Percentiles rank a stretch among this genome's conserved stretches.
These are phyloP conservation scores for Lampris megalopsis DNA, from an alignment of 2,113 vertebrate genomes.

Conservation along the genomic window DNA sequence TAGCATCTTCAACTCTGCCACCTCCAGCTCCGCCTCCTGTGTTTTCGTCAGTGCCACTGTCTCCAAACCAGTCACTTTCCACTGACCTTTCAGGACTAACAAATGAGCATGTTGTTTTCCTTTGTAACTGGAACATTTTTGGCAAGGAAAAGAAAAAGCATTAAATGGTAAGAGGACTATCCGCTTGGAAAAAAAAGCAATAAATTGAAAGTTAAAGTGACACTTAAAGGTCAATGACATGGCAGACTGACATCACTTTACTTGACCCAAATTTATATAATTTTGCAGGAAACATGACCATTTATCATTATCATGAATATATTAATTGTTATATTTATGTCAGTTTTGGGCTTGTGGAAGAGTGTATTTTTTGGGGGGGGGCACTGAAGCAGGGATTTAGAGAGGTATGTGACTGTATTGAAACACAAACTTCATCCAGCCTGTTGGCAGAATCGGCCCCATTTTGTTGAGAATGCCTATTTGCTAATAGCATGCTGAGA, in stretches of 20 bases:
- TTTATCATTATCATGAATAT: too few relatives aligned
- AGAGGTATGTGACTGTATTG: constrained; percentile 32
- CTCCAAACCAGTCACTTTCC: too few relatives aligned
- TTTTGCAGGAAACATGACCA: background rate
- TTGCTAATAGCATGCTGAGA: constrained; percentile 68
- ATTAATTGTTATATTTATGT: background rate
- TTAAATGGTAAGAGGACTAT: background rate
- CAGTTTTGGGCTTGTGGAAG: constrained; percentile 13
- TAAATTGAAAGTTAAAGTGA: background rate
- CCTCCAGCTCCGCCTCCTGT: too few relatives aligned
- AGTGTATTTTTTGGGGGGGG: constrained; percentile 24
- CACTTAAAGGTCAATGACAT: background rate
- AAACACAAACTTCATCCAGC: constrained; percentile 3
- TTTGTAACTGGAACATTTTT: background rate
- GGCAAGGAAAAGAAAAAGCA: background rate
- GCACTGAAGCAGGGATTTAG: constrained; percentile 19
- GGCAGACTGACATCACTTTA: background rate
- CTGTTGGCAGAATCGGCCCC: constrained; percentile 29
- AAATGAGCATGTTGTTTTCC: constrained; percentile 15
- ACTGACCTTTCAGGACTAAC: too few relatives aligned
- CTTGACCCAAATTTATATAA: constrained; percentile 4
- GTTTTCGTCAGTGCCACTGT: too few relatives aligned
- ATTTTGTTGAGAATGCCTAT: constrained; percentile 39
- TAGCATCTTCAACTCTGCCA: too few relatives aligned
- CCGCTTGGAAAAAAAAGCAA: background rate